A percentile compares a stretch with the other conserved stretches of the same genome.
Evolutionary conservation across 2,888 invertebrate species (phyloP).

Genomic region (Hirtodrosophila confusa): DNA sequence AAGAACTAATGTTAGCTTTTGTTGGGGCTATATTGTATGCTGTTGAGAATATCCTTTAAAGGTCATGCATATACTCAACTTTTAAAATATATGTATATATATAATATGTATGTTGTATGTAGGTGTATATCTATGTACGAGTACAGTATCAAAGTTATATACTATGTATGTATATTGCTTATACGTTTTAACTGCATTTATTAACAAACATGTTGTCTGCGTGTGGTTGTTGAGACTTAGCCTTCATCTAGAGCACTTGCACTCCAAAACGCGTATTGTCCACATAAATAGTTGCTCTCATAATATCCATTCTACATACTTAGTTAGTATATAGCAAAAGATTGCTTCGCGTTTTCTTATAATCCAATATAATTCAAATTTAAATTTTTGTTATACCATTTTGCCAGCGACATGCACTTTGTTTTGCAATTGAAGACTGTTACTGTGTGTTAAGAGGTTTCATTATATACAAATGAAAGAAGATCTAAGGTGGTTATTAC

Average conservation of each 20-base stretch:
- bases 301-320: slow-evolving; percentile 3
- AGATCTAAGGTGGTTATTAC: slow-evolving; percentile 10
- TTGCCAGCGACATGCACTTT: slow-evolving; percentile 39
- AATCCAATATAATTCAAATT: slow-evolving; percentile 15
- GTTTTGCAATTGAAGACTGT: slow-evolving; percentile 3
- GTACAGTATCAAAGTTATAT: slow-evolving; percentile 10
- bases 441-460: neutral
- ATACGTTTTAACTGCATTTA: slow-evolving; percentile 13
- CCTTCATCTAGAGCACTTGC: slow-evolving; percentile 14
- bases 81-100: slow-evolving; percentile 41
- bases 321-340: slow-evolving; percentile 1
- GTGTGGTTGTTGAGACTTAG: slow-evolving; percentile 31
- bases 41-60: neutral
- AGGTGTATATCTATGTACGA: slow-evolving; percentile 28
- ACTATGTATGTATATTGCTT: slow-evolving; percentile 50
- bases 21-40: slow-evolving; percentile 3
- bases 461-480: slow-evolving; percentile 36
- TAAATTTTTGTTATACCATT: slow-evolving; percentile 1
- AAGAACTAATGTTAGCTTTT: slow-evolving; percentile 53
- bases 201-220: neutral
- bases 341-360: slow-evolving; percentile 18
- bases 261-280: slow-evolving; percentile 54
- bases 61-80: slow-evolving; percentile 20
- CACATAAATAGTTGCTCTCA: slow-evolving; percentile 46
- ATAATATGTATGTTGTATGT: slow-evolving; percentile 1